Evolutionary conservation across 2,797 vertebrate species (phyloP).

Genomic region (Rhinatrema bivittatum): DNA sequence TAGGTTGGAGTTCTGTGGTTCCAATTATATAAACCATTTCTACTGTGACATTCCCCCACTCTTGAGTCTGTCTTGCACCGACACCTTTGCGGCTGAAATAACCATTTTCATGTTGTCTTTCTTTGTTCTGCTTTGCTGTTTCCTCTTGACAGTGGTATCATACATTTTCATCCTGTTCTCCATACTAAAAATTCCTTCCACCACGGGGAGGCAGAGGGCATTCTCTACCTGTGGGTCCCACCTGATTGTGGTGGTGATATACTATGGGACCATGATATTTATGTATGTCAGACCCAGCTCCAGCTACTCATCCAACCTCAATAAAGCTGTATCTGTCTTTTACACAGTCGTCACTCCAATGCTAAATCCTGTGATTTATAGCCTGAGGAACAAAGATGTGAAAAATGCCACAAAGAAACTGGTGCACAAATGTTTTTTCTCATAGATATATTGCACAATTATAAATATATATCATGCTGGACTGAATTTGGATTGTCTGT

Average conservation of each 20-base stretch:
- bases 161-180: neutral
- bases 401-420: neutral
- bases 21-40: conserved; percentile 2
- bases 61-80: conserved; percentile 3
- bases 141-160: neutral
- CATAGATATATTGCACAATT: too few relatives aligned
- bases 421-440: too few relatives aligned
- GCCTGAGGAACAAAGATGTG: conserved; percentile 7
- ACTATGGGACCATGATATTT: conserved; percentile 3
- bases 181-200: neutral
- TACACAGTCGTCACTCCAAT: conserved; percentile 8
- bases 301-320: conserved; percentile 1
- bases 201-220: neutral
- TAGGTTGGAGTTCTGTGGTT: neutral
- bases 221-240: conserved; percentile 9
- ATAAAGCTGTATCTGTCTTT: conserved; percentile 4
- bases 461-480: too few relatives aligned
- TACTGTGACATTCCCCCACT: conserved; percentile 8
- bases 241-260: conserved; percentile 1
- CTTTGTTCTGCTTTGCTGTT: conserved; percentile 1
- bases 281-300: conserved; percentile 10
- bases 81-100: neutral
- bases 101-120: conserved; percentile 10
- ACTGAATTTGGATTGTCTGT: too few relatives aligned
- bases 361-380: conserved; percentile 6